Evolutionary conservation across 1,140 invertebrate species (phyloP).

Genomic region (Diabrotica virgifera): DNA sequence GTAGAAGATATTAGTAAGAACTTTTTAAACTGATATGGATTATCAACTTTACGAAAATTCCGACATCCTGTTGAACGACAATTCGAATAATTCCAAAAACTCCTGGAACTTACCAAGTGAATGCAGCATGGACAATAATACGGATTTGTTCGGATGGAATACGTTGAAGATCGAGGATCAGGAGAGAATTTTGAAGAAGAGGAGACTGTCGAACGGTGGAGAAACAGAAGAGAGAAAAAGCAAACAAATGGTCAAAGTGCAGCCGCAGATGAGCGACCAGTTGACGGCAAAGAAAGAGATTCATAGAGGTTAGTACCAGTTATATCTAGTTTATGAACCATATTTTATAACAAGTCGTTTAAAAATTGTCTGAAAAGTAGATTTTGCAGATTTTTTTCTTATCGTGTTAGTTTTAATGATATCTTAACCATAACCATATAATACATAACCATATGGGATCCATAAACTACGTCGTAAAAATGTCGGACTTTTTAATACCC

Average conservation of each 20-base stretch:
- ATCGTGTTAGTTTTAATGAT: too few relatives aligned
- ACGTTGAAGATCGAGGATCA: slow-evolving; percentile 40
- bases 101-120: slow-evolving; percentile 36
- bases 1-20: neutral
- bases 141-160: slow-evolving; percentile 47
- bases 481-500: too few relatives aligned
- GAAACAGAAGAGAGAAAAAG: slow-evolving; percentile 24
- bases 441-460: too few relatives aligned
- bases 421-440: too few relatives aligned
- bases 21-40: slow-evolving; percentile 40
- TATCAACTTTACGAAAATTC: slow-evolving; percentile 44
- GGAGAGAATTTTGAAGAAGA: slow-evolving; percentile 27
- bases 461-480: too few relatives aligned
- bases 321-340: too few relatives aligned
- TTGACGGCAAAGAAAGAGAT: neutral
- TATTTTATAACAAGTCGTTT: too few relatives aligned
- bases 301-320: neutral
- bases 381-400: too few relatives aligned
- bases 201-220: slow-evolving; percentile 29
- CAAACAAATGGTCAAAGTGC: slow-evolving; percentile 33
- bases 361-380: too few relatives aligned
- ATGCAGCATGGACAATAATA: slow-evolving; percentile 42
- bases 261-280: neutral
- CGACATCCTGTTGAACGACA: slow-evolving; percentile 35
- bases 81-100: slow-evolving; percentile 35